Conservation (phyloP, 2,113 vertebrate species). For the Chaetops frenatus region DNA sequence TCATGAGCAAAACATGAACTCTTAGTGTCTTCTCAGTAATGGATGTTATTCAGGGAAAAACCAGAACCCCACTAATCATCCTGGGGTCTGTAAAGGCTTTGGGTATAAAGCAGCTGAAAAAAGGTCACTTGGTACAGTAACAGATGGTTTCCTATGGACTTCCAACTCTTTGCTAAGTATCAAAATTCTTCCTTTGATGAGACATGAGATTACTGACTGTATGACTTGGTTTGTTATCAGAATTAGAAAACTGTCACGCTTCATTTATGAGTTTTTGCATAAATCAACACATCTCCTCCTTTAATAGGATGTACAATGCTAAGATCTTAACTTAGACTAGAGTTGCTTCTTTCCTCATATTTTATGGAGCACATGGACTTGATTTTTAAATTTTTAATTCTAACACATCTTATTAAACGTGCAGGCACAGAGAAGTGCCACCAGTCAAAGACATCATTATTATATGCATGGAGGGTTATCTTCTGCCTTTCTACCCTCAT, state of each 20-base stretch:
- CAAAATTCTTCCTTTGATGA: neutral
- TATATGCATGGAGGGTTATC: conserved; percentile 57
- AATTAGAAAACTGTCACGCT: neutral
- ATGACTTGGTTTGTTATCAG: neutral
- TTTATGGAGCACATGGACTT: conserved; percentile 39
- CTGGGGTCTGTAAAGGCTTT: neutral
- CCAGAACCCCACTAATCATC: neutral
- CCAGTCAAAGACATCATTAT: conserved; percentile 40
- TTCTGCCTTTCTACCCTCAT: conserved; percentile 43
- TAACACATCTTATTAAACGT: conserved; percentile 48
- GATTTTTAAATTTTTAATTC: conserved; percentile 61
- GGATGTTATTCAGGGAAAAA: neutral
- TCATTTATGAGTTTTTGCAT: neutral
- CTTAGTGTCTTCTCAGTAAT: neutral
- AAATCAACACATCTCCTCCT: neutral
- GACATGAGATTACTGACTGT: neutral
- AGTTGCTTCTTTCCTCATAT: conserved; percentile 31
- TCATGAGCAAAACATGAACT: neutral
- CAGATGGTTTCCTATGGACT: neutral
- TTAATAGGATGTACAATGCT: neutral
- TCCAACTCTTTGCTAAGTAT: neutral
- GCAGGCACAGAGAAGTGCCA: conserved; percentile 11
- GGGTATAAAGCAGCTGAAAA: neutral
- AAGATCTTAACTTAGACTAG: conserved; percentile 15
- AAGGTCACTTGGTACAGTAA: neutral